Evolutionary conservation across 2,113 vertebrate species (phyloP).

Genomic region (Taxidea taxus): DNA sequence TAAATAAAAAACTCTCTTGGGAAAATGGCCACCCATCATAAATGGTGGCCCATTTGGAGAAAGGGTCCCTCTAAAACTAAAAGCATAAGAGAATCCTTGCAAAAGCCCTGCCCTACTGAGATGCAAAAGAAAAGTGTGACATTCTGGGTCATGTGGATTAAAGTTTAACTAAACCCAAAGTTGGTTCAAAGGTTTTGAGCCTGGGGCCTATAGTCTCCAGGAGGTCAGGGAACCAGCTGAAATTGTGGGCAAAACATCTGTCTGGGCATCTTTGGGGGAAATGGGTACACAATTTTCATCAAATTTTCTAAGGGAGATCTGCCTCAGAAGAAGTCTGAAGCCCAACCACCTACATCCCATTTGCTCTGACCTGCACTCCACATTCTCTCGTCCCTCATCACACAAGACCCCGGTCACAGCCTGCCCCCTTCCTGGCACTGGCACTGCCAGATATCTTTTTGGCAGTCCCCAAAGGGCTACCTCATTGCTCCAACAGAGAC

Average conservation of each 20-base stretch:
- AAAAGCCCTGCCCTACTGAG: neutral
- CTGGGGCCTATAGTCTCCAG: no score
- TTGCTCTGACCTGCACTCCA: neutral
- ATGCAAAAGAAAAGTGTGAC: neutral
- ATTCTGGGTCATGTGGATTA: neutral
- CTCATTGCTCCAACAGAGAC: neutral
- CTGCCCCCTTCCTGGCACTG: neutral
- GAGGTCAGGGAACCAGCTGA: no score
- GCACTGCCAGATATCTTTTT: neutral
- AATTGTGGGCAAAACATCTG: neutral
- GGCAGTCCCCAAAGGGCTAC: neutral
- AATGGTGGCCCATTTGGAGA: neutral
- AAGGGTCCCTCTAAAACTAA: neutral
- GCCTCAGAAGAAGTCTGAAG: neutral
- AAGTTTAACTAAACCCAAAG: neutral
- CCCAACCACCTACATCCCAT: fast-evolving
- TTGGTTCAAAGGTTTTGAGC: neutral
- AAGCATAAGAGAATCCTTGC: neutral
- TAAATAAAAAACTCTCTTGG: neutral
- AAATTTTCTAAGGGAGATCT: neutral
- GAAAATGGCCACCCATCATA: neutral
- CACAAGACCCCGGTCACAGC: no score
- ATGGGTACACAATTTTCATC: neutral
- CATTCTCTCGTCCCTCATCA: neutral
- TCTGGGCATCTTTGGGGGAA: neutral